These are phyloP conservation scores for Mus musculus DNA, from an alignment of 2,113 vertebrate genomes.

Conservation along the genomic window GRCm39 chrX:63714001-63714500, in stretches of 20 bases:
- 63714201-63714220: neutral
- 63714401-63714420: neutral
- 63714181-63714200: neutral
- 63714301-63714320: neutral
- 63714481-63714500: neutral
- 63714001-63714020: neutral
- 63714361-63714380: neutral
- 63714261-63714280: neutral
- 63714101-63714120: neutral
- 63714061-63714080: no score
- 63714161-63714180: neutral
- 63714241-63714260: neutral
- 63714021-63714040: neutral
- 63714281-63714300: neutral
- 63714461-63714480: neutral
- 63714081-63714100: neutral
- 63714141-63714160: neutral
- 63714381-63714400: neutral
- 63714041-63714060: neutral
- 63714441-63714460: neutral
- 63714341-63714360: neutral
- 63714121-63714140: neutral
- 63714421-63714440: neutral
- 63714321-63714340: neutral
- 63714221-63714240: neutral